Evolutionary conservation across 2,888 invertebrate species (phyloP), one percentile per base, ranked within the genome.

Genomic region (Rhaphigaster nebulosa): DNA sequence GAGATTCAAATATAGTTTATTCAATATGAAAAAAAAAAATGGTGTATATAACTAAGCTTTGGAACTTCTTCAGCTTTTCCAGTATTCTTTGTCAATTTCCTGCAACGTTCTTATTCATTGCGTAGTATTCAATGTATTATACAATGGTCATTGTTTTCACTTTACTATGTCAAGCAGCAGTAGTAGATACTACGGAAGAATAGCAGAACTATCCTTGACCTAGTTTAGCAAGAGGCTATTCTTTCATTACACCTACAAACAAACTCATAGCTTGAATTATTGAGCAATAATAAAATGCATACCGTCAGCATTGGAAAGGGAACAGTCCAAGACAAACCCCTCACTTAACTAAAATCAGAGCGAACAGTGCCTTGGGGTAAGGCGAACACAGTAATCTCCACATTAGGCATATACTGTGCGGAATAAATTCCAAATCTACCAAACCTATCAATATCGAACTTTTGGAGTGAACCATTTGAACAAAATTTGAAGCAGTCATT

Each of bases 171-270:
- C 29, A 2, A 13, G 15, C 65, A 26, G 23, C 34, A 34, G 70
- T 29, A 12, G 52, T 29, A 34, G 13, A 2, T 15, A 1, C 15
- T n/a, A 23, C 20, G 23, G 13, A n/a, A 45, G 45, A 50, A 84
- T 45, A 13, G 15, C 45, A n/a, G 84, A 50, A 84, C 45, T 45
- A 45, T 84, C 15, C 45, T n/a, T n/a, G 45, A 84, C 45, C 84
- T n/a, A 84, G n/a, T 84, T 84, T 84, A n/a, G 45, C 84, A 45
- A 84, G 80, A 41, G 12, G 20, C 70, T 76, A 34, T 84, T 50
- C 45, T 84, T n/a, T 45, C 45, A 84, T 84, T 45, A 45, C 45
- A 15, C 45, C 45, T 45, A 84, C 84, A n/a, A 50, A 50, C 3
- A n/a, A n/a, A 15, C 45, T n/a, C n/a, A 84, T n/a, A 20, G 26